A percentile compares a stretch with the other conserved stretches of the same genome.
Conservation (phyloP, 92 coral and sea anemone genomes). For the Actinernus sp. region DNA sequence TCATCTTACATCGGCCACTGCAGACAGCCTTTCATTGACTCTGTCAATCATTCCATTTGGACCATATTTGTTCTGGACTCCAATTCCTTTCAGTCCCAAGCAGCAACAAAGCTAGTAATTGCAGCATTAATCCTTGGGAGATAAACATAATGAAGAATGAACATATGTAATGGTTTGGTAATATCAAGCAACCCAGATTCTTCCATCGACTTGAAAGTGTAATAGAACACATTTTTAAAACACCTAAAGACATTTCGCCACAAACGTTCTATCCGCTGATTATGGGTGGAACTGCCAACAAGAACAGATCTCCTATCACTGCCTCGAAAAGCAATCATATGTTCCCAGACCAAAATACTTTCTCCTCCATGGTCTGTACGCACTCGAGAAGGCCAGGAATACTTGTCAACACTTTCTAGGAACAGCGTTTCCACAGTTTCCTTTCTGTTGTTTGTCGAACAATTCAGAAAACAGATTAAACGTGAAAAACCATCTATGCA, state of each 20-base stretch:
- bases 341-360: constrained; percentile 50
- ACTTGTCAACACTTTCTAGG: constrained; percentile 28
- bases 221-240: constrained; percentile 61
- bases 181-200: constrained; percentile 55
- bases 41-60: constrained; percentile 78
- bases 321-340: too few species aligned
- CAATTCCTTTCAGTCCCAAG: constrained; percentile 80
- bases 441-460: too few species aligned
- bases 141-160: constrained; percentile 54
- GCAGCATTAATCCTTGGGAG: constrained; percentile 66
- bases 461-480: too few species aligned
- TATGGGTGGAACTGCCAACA: constrained; percentile 53
- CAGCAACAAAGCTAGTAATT: constrained; percentile 43
- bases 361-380: constrained; percentile 69
- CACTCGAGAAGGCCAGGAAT: too few species aligned
- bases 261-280: constrained; percentile 63
- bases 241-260: constrained; percentile 75
- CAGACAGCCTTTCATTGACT: constrained; percentile 54
- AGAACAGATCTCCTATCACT: constrained; percentile 41
- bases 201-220: constrained; percentile 58
- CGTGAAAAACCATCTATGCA: too few species aligned
- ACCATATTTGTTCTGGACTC: constrained; percentile 75
- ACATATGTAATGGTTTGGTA: constrained; percentile 45
- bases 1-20: constrained; percentile 77
- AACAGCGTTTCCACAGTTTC: constrained; percentile 62